These are phyloP conservation scores for Coptodon rendalli DNA, from an alignment of 2,113 vertebrate genomes.

Conservation along the genomic window DNA sequence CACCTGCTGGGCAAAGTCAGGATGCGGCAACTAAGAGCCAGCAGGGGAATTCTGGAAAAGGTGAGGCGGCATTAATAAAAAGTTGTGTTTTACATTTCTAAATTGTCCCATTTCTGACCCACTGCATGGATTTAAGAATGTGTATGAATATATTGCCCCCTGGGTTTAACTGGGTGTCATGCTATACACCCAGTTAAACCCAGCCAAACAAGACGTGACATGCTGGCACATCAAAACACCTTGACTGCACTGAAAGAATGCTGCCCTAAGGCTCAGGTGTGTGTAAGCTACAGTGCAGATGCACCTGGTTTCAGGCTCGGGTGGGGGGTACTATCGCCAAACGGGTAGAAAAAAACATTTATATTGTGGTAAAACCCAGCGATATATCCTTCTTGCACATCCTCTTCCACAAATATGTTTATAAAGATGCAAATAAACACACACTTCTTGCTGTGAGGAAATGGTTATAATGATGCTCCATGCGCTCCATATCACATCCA, in stretches of 20 bases:
- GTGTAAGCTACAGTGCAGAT: background rate
- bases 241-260: constrained; percentile 42
- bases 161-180: background rate
- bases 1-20: constrained; percentile 12
- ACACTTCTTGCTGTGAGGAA: background rate
- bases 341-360: background rate
- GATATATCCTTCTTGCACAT: background rate
- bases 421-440: background rate
- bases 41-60: constrained; percentile 35
- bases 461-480: background rate
- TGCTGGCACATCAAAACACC: constrained; percentile 24
- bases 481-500: background rate
- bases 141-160: background rate
- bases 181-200: background rate
- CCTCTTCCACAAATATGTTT: background rate
- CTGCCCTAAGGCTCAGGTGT: constrained; percentile 16
- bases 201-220: constrained; percentile 41
- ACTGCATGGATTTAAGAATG: background rate
- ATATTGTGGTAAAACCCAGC: background rate
- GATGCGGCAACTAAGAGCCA: constrained; percentile 11
- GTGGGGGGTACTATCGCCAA: background rate
- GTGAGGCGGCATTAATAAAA: constrained; percentile 8
- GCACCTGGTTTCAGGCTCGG: background rate
- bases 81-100: background rate
- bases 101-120: background rate